A percentile compares a stretch with the other conserved stretches of the same genome.
Conservation (phyloP, 2,888 invertebrate genomes). For the Crioceris asparagi region DNA sequence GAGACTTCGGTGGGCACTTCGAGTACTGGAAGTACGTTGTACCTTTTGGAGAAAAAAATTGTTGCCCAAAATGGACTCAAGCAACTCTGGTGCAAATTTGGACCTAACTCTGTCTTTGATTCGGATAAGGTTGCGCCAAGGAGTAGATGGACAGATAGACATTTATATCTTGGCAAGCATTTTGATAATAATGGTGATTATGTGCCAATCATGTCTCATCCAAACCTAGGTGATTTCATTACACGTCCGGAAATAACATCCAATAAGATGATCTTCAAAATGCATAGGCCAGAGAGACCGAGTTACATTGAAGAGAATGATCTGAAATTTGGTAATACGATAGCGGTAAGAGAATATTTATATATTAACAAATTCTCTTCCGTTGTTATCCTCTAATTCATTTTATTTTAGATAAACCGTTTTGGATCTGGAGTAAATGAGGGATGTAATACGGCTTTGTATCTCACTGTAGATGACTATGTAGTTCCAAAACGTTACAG, state of each 20-base stretch:
- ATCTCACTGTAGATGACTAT: conserved; percentile 32
- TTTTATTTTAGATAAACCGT: conserved; percentile 30
- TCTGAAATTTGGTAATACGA: conserved; percentile 81
- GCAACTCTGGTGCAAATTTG: conserved; percentile 35
- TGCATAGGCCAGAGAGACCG: background rate
- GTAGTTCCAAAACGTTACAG: conserved; percentile 19
- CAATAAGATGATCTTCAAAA: background rate
- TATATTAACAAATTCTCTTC: background rate
- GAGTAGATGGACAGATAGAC: conserved; percentile 44
- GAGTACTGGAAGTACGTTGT: conserved; percentile 39
- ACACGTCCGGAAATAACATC: conserved; percentile 12
- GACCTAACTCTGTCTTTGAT: conserved; percentile 26
- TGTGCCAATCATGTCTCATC: conserved; percentile 31
- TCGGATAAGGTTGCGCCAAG: conserved; percentile 16
- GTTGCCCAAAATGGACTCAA: conserved; percentile 25
- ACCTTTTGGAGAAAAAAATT: conserved; percentile 33
- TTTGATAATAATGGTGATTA: conserved; percentile 32
- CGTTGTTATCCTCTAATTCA: too few relatives aligned
- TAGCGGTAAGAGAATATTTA: conserved; percentile 18
- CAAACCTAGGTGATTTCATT: conserved; percentile 30
- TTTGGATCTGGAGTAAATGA: conserved; percentile 41
- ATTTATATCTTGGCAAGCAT: conserved; percentile 45
- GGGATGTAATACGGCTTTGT: conserved; percentile 39
- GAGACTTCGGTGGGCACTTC: conserved; percentile 45
- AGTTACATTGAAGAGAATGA: conserved; percentile 42